phyloP scores from a whole-genome alignment of 1,140 invertebrate genomes.

The Camponotus pennsylvanicus region DNA sequence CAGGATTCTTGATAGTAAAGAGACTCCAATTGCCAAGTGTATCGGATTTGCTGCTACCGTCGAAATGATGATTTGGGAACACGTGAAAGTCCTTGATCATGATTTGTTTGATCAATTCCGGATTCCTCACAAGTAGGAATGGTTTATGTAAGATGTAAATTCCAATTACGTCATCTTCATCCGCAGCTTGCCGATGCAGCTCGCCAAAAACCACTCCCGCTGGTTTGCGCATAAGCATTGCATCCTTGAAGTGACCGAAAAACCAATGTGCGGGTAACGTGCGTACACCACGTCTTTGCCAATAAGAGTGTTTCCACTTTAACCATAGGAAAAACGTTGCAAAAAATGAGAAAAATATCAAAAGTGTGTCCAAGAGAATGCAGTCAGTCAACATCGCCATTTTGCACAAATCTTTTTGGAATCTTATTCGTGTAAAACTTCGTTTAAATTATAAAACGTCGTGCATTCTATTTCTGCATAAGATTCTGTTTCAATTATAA shows the following conservation, averaged over 20 bases:
- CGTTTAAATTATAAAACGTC: neutral
- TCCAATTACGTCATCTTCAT: slow-evolving; percentile 71
- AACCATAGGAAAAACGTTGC: slow-evolving; percentile 66
- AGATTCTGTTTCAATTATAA: neutral
- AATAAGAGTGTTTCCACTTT: slow-evolving; percentile 77
- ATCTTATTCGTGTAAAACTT: slow-evolving; percentile 75
- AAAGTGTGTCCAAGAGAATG: neutral
- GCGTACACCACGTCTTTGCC: slow-evolving; percentile 77
- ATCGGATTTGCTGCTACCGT: slow-evolving; percentile 74
- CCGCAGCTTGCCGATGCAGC: slow-evolving; percentile 67
- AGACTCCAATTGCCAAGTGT: slow-evolving; percentile 79
- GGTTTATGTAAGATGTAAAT: slow-evolving; percentile 81
- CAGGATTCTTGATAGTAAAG: slow-evolving; percentile 79
- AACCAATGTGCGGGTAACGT: slow-evolving; percentile 72
- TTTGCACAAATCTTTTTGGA: slow-evolving; percentile 57
- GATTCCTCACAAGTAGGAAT: slow-evolving; percentile 74
- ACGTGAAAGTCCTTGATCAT: slow-evolving; percentile 86
- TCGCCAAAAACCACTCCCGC: slow-evolving; percentile 82
- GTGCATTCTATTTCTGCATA: neutral
- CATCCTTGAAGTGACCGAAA: slow-evolving; percentile 79
- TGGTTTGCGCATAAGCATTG: slow-evolving; percentile 67
- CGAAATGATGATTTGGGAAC: slow-evolving; percentile 84
- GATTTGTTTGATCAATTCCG: slow-evolving; percentile 81
- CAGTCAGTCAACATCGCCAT: slow-evolving; percentile 11
- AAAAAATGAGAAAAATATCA: neutral